Percentiles rank a stretch among this genome's conserved stretches.
Evolutionary conservation across 1,140 invertebrate genomes (phyloP).

Genomic region (Pentalonia nigronervosa): DNA sequence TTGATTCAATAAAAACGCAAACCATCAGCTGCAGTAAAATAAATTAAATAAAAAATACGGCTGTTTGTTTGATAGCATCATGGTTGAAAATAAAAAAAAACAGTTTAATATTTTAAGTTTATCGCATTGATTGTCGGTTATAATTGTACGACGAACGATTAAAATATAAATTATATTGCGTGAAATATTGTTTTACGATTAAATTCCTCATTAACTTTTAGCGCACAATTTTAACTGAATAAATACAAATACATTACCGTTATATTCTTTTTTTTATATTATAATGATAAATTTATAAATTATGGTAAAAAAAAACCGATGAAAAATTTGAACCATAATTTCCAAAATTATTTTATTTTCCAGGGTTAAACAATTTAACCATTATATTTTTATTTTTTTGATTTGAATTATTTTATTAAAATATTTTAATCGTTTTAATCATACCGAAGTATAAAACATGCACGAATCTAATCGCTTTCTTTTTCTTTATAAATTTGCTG

Average conservation of each 20-base stretch:
- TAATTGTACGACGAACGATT: background rate
- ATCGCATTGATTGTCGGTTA: background rate
- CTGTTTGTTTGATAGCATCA: background rate
- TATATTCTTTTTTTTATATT: too few species aligned
- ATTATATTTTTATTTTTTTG: background rate
- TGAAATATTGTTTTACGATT: background rate
- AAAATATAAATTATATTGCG: background rate
- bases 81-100: background rate
- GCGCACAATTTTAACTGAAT: background rate
- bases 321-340: background rate
- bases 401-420: background rate
- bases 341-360: too few species aligned
- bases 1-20: too few species aligned
- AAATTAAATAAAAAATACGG: background rate
- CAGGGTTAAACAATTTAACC: background rate
- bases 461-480: background rate
- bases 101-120: background rate
- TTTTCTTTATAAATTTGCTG: background rate
- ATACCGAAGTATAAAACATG: background rate
- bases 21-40: background rate
- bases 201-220: background rate
- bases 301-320: background rate
- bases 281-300: too few species aligned
- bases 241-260: background rate
- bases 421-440: background rate